phyloP scores from a whole-genome alignment of 2,888 invertebrate species.

The Heteromyza rotundicornis region DNA sequence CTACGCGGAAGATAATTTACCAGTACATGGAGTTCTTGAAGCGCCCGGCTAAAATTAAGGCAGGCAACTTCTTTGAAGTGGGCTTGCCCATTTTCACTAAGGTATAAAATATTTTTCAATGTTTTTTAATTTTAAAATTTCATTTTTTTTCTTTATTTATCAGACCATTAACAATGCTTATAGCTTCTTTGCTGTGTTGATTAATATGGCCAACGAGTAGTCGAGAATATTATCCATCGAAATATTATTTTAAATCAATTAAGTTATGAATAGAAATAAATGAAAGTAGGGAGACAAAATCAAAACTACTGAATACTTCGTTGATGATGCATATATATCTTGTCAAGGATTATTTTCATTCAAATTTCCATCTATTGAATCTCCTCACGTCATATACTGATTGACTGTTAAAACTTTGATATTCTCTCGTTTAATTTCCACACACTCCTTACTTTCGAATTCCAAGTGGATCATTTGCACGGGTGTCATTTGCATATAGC shows the following conservation, averaged over 20 bases:
- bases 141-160: too few species aligned
- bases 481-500: slow-evolving; percentile 56
- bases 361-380: too few species aligned
- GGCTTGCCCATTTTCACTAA: slow-evolving; percentile 53
- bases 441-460: slow-evolving; percentile 42
- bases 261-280: too few species aligned
- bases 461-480: slow-evolving; percentile 52
- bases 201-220: too few species aligned
- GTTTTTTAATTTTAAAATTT: not conserved
- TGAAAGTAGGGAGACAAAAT: too few species aligned
- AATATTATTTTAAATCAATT: too few species aligned
- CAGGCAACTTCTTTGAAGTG: slow-evolving; percentile 50
- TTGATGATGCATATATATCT: too few species aligned
- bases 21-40: slow-evolving; percentile 52
- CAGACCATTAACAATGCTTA: too few species aligned
- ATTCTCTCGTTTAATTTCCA: slow-evolving; percentile 41
- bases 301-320: too few species aligned
- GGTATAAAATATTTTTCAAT: slow-evolving; percentile 35
- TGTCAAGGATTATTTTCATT: too few species aligned
- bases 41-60: slow-evolving; percentile 41
- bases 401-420: slow-evolving; percentile 58
- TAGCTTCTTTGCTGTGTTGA: too few species aligned
- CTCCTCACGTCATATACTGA: slow-evolving; percentile 56
- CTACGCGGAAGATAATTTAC: slow-evolving; percentile 43
- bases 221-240: too few species aligned